phyloP scores from a whole-genome alignment of 2,797 vertebrate species.

The Hypotaenidia okinawae region DNA sequence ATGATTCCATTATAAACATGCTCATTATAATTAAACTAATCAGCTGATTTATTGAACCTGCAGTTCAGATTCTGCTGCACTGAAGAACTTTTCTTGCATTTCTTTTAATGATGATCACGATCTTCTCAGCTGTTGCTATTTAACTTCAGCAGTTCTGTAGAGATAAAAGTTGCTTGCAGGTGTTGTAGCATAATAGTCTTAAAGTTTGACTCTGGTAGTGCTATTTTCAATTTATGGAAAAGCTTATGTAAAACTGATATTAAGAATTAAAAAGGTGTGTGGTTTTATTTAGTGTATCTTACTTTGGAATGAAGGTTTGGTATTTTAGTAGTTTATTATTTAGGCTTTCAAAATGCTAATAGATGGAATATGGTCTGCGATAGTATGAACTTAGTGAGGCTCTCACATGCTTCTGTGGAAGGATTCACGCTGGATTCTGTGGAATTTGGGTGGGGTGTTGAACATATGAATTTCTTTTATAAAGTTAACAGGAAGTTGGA shows the following conservation, averaged over 20 bases:
- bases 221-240: background rate
- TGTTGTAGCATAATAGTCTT: background rate
- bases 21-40: conserved; percentile 60
- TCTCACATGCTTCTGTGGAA: background rate
- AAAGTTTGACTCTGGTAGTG: background rate
- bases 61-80: background rate
- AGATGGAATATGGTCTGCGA: background rate
- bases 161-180: conserved; percentile 14
- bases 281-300: background rate
- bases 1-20: conserved; percentile 41
- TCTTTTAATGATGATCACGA: background rate
- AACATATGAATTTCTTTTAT: background rate
- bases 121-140: background rate
- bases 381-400: background rate
- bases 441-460: conserved; percentile 14
- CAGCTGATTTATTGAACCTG: conserved; percentile 2
- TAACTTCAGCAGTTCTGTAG: background rate
- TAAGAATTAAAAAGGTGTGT: background rate
- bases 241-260: background rate
- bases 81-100: conserved; percentile 22
- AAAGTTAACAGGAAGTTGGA: background rate
- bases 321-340: background rate
- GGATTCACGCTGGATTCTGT: background rate
- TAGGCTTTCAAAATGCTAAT: background rate
- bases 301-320: background rate